A percentile compares a stretch with the other conserved stretches of the same genome.
These are phyloP conservation scores for Conopomorpha cramerella DNA, from an alignment of 1,140 invertebrate genomes.

Conservation along the genomic window DNA sequence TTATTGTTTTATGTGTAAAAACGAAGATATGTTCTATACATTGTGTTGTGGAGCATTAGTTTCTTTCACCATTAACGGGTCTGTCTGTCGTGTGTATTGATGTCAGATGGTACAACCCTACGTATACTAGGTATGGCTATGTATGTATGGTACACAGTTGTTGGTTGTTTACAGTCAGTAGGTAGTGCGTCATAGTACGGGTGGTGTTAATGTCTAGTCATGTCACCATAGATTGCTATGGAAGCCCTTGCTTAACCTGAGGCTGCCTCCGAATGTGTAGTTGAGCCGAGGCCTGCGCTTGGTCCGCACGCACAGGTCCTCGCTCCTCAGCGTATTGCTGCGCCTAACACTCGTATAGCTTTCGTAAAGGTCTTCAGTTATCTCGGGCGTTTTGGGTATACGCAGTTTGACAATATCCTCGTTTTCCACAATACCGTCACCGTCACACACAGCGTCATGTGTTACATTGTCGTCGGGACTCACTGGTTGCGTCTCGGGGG, in stretches of 20 bases:
- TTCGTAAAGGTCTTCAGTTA: constrained; percentile 51
- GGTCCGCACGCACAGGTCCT: constrained; percentile 24
- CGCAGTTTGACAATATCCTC: constrained; percentile 55
- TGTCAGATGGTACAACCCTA: constrained; percentile 2
- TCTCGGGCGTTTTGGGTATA: constrained; percentile 50
- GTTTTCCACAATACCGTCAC: constrained; percentile 46
- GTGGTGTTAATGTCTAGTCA: constrained; percentile 12
- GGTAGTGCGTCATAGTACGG: constrained; percentile 17
- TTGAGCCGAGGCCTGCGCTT: constrained; percentile 32
- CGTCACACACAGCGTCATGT: constrained; percentile 21
- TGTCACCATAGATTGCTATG: constrained; percentile 43
- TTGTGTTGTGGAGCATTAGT: too few relatives aligned
- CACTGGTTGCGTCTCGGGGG: constrained; percentile 17
- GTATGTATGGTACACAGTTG: constrained; percentile 3
- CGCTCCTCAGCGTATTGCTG: constrained; percentile 39
- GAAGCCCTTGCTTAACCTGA: constrained; percentile 48
- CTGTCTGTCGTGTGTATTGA: constrained; percentile 11
- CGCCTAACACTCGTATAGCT: constrained; percentile 46
- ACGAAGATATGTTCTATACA: not conserved
- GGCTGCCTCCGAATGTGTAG: constrained; percentile 46
- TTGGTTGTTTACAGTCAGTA: constrained; percentile 1
- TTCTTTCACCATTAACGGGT: constrained; percentile 8
- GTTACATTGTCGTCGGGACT: constrained; percentile 24
- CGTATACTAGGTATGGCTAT: constrained; percentile 1
- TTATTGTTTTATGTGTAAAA: not conserved